These are phyloP conservation scores for Buceros bicornis DNA, from an alignment of 2,797 vertebrate species.

Conservation along the genomic window DNA sequence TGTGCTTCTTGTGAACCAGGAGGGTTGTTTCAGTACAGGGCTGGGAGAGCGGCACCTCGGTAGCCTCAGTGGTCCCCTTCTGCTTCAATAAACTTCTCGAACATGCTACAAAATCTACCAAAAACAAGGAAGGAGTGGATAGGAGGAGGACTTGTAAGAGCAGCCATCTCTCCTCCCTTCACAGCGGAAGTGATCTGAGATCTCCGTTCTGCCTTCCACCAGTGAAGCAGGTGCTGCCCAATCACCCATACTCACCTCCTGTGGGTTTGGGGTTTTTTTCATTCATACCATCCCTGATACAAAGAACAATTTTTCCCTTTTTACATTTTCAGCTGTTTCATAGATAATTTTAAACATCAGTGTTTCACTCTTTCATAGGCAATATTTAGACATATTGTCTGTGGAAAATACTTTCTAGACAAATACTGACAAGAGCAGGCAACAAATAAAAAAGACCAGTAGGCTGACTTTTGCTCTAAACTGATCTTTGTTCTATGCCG, in stretches of 20 bases:
- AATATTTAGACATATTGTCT: neutral
- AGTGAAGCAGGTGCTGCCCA: neutral
- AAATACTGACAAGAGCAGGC: neutral
- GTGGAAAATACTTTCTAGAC: neutral
- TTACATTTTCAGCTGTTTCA: neutral
- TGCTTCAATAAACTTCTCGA: neutral
- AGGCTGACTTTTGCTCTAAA: neutral
- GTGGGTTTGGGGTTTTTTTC: fast-evolving
- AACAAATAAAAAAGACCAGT: neutral
- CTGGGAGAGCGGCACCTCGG: neutral
- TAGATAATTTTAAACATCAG: neutral
- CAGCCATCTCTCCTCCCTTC: neutral
- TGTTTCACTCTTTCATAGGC: neutral
- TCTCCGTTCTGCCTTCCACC: neutral
- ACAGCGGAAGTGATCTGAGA: fast-evolving
- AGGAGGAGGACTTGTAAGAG: neutral
- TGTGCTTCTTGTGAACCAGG: neutral
- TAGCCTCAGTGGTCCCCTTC: neutral
- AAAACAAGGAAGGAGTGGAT: neutral
- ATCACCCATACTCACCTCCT: neutral
- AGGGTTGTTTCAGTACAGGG: neutral
- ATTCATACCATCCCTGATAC: neutral
- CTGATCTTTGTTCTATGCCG: neutral
- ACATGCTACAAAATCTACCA: neutral
- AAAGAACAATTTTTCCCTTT: neutral